phyloP scores from a whole-genome alignment of 2,888 invertebrate species.

The Drosophila austrosaltans region DNA sequence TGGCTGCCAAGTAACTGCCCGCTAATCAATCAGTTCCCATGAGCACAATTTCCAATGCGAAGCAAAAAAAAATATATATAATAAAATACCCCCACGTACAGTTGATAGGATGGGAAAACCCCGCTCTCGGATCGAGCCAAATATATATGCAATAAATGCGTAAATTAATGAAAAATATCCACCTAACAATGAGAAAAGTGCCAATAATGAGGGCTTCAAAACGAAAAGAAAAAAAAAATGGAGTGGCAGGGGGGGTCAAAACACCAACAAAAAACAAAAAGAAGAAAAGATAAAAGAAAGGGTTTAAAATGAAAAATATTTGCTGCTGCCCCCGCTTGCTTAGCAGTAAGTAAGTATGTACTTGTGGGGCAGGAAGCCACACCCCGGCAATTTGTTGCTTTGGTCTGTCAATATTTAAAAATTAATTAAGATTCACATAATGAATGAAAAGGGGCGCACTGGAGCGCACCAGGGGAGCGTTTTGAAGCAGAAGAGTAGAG shows the following conservation, averaged over 20 bases:
- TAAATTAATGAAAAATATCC: slow-evolving; percentile 35
- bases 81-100: slow-evolving; percentile 64
- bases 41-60: slow-evolving; percentile 65
- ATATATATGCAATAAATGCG: slow-evolving; percentile 55
- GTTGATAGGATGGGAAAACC: slow-evolving; percentile 48
- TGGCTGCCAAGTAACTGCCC: slow-evolving; percentile 63
- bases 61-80: background rate
- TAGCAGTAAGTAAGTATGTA: background rate
- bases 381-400: slow-evolving; percentile 44
- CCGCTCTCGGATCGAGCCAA: slow-evolving; percentile 30
- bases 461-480: slow-evolving; percentile 4
- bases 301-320: slow-evolving; percentile 3
- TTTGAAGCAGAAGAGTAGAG: background rate
- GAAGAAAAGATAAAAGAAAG: slow-evolving; percentile 33
- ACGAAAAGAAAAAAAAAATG: slow-evolving; percentile 11
- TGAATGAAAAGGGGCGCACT: slow-evolving; percentile 28
- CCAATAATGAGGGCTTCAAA: slow-evolving; percentile 37
- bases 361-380: slow-evolving; percentile 64
- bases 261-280: slow-evolving; percentile 13
- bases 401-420: slow-evolving; percentile 59
- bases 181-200: slow-evolving; percentile 17
- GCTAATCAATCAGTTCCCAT: slow-evolving; percentile 79
- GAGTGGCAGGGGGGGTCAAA: background rate
- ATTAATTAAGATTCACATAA: slow-evolving; percentile 69
- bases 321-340: background rate